Conservation (phyloP, 2,888 invertebrate genomes). For the Andrena chrysosceles region DNA sequence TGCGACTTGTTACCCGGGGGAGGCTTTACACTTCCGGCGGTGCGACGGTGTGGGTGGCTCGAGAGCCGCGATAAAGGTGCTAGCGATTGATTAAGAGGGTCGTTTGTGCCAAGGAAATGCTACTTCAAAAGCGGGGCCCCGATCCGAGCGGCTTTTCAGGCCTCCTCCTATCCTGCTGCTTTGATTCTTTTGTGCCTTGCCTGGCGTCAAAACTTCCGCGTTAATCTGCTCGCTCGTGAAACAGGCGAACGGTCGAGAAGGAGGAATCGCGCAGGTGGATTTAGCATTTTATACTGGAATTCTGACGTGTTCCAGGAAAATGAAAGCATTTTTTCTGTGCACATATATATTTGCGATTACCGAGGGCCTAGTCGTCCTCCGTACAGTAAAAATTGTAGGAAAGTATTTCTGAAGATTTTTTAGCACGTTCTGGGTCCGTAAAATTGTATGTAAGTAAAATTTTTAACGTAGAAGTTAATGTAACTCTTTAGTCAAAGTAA, state of each 20-base stretch:
- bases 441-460: no score
- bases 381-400: not conserved
- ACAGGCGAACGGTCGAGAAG: not conserved
- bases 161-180: constrained; percentile 49
- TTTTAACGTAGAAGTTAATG: no score
- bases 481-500: no score
- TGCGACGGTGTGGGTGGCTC: constrained; percentile 13
- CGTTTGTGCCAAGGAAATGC: constrained; percentile 80
- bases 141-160: constrained; percentile 64
- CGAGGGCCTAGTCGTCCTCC: not conserved
- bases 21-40: constrained; percentile 31
- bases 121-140: constrained; percentile 75
- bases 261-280: constrained; percentile 32
- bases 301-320: not conserved
- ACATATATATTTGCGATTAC: not conserved
- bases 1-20: constrained; percentile 75
- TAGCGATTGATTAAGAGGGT: constrained; percentile 82
- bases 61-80: constrained; percentile 75
- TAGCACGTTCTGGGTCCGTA: no score
- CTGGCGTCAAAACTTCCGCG: constrained; percentile 53
- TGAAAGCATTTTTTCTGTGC: not conserved
- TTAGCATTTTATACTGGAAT: constrained; percentile 36
- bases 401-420: not conserved
- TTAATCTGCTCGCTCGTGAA: constrained; percentile 40
- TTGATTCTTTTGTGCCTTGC: constrained; percentile 50